Evolutionary conservation across 2,888 invertebrate genomes (phyloP).

Genomic region (Buathra laborator): DNA sequence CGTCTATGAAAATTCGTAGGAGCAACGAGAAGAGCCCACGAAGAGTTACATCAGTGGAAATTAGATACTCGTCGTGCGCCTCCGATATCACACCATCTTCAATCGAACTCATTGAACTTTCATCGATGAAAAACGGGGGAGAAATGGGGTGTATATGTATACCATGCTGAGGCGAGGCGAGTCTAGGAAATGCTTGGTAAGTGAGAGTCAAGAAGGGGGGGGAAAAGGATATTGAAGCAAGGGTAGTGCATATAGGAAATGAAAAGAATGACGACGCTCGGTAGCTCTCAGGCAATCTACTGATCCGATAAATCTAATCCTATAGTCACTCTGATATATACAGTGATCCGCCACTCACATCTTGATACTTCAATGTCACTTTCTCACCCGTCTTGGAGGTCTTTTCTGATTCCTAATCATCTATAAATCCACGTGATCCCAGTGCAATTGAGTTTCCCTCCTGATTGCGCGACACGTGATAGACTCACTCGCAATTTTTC

Average conservation of each 20-base stretch:
- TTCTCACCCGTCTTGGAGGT: slow-evolving; percentile 65
- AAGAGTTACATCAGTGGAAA: slow-evolving; percentile 16
- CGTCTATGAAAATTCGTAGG: slow-evolving; percentile 35
- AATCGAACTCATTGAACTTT: slow-evolving; percentile 77
- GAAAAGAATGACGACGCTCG: slow-evolving; percentile 52
- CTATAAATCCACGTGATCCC: slow-evolving; percentile 47
- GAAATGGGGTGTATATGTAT: slow-evolving; percentile 17
- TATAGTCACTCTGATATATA: slow-evolving; percentile 76
- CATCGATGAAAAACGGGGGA: slow-evolving; percentile 67
- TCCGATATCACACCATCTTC: slow-evolving; percentile 73
- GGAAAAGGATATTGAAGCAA: slow-evolving; percentile 49
- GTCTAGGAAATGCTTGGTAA: slow-evolving; percentile 15
- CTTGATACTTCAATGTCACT: slow-evolving; percentile 78
- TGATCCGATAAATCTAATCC: slow-evolving; percentile 82
- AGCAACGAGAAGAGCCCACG: slow-evolving; percentile 30
- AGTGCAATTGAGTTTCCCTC: slow-evolving; percentile 51
- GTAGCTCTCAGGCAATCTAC: slow-evolving; percentile 75
- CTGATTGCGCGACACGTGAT: slow-evolving; percentile 34
- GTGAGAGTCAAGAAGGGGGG: slow-evolving; percentile 52
- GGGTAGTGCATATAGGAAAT: slow-evolving; percentile 47
- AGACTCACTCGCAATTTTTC: too few species aligned
- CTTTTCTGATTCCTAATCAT: slow-evolving; percentile 54
- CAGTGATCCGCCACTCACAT: slow-evolving; percentile 71
- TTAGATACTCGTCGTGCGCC: not conserved
- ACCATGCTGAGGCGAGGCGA: not conserved